A percentile compares a stretch with the other conserved stretches of the same genome.
phyloP scores from a whole-genome alignment of 1,140 invertebrate species.

The Drosophila ambigua region DNA sequence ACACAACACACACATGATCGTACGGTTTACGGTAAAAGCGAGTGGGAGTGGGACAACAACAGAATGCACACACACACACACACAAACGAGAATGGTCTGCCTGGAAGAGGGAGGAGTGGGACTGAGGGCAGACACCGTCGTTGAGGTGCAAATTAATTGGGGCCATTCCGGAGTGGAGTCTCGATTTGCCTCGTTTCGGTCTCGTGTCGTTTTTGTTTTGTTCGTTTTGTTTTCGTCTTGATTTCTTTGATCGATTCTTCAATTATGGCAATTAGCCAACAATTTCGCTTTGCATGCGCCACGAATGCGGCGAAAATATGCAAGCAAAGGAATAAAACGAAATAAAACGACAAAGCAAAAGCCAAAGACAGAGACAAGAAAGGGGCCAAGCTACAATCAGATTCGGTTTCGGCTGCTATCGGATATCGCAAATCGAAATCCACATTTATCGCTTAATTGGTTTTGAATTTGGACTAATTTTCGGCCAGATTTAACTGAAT shows the following conservation, averaged over 20 bases:
- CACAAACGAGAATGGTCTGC: no score
- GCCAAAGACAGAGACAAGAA: constrained; percentile 1
- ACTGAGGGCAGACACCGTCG: neutral
- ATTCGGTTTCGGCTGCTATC: constrained; percentile 27
- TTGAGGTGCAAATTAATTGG: constrained; percentile 65
- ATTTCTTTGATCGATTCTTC: constrained; percentile 56
- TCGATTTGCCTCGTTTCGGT: constrained; percentile 44
- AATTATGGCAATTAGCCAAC: constrained; percentile 72
- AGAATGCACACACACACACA: no score
- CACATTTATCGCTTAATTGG: constrained; percentile 37
- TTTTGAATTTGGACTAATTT: constrained; percentile 18
- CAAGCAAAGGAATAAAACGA: neutral
- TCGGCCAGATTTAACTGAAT: constrained; percentile 8
- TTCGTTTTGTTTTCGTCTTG: constrained; percentile 4
- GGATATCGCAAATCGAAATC: constrained; percentile 24
- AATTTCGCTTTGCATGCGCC: constrained; percentile 53
- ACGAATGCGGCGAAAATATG: constrained; percentile 17
- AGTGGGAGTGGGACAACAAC: no score
- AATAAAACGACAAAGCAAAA: constrained; percentile 1
- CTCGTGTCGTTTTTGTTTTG: constrained; percentile 24
- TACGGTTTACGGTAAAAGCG: no score
- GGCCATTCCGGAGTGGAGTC: constrained; percentile 23
- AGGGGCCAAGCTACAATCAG: constrained; percentile 44
- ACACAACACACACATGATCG: no score
- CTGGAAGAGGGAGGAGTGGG: neutral